These are phyloP conservation scores for Neodiprion lecontei DNA, from an alignment of 1,140 invertebrate genomes.

Conservation along the genomic window DNA sequence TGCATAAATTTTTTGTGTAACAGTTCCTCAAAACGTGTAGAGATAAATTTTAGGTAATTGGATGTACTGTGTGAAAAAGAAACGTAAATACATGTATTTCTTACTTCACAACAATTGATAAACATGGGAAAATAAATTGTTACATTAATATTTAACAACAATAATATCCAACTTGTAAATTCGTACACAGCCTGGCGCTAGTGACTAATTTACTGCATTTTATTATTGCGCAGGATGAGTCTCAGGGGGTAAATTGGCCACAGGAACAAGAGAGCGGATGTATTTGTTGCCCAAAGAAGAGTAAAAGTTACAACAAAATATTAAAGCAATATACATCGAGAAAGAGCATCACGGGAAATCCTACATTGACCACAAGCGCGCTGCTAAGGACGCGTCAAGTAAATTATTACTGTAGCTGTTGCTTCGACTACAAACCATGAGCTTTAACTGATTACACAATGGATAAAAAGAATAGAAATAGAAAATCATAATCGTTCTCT, in stretches of 20 bases:
- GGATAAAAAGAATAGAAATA: background rate
- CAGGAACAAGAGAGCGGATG: background rate
- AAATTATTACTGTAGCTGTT: background rate
- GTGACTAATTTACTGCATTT: background rate
- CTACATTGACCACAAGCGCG: slow-evolving; percentile 15
- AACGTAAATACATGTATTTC: too few species aligned
- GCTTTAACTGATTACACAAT: background rate
- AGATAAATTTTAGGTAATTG: too few species aligned
- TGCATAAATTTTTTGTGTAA: too few species aligned
- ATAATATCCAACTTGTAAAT: background rate
- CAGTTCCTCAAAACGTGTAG: too few species aligned
- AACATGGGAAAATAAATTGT: too few species aligned
- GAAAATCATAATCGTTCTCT: background rate
- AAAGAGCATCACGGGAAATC: slow-evolving; percentile 8
- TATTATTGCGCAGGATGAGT: background rate
- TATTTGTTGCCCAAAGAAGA: background rate
- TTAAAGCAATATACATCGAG: slow-evolving; percentile 6
- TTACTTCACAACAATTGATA: too few species aligned
- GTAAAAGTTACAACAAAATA: slow-evolving; percentile 2
- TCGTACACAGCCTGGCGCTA: too few species aligned
- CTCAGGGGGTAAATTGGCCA: background rate
- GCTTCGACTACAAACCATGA: slow-evolving; percentile 4
- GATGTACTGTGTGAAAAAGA: too few species aligned
- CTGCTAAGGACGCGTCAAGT: slow-evolving; percentile 24
- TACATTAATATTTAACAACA: background rate